These are phyloP conservation scores for Caenorhabditis macrosperma DNA, from an alignment of 2,888 invertebrate species.

Conservation along the genomic window DNA sequence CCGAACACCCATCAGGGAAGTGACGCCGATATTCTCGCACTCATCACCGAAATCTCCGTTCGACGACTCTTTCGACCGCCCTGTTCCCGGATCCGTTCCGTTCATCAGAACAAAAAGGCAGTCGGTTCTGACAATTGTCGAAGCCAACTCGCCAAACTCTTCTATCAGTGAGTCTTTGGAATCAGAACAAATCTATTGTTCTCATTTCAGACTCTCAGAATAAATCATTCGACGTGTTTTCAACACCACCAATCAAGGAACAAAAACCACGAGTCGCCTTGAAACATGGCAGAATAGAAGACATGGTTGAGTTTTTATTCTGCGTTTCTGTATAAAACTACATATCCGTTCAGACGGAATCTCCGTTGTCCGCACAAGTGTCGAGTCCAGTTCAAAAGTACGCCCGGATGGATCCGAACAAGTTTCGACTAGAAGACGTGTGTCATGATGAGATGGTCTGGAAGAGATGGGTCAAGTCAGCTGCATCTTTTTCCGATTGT, in stretches of 20 bases:
- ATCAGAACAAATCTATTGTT: background rate
- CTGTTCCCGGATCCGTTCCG: conserved; percentile 40
- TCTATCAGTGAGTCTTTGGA: conserved; percentile 8
- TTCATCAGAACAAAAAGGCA: conserved; percentile 8
- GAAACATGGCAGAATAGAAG: conserved; percentile 26
- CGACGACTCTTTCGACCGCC: conserved; percentile 56
- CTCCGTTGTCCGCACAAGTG: conserved; percentile 1
- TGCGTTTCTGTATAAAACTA: too few relatives aligned
- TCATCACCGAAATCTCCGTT: background rate
- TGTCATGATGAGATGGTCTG: background rate
- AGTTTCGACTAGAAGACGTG: conserved; percentile 25
- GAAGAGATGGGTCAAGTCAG: conserved; percentile 26
- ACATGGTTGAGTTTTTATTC: too few relatives aligned
- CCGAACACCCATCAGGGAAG: conserved; percentile 16
- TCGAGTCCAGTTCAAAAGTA: conserved; percentile 40
- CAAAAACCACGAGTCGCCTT: background rate
- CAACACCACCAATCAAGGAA: conserved; percentile 33
- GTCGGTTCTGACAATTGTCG: conserved; percentile 1
- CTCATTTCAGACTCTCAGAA: conserved; percentile 27
- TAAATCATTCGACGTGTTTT: conserved; percentile 47
- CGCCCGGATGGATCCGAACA: conserved; percentile 15
- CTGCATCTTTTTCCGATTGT: background rate
- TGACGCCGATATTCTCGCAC: background rate
- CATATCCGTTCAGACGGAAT: conserved; percentile 12
- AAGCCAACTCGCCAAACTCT: background rate